phyloP scores from a whole-genome alignment of 2,797 vertebrate genomes.

The Pangasius krempfi region DNA sequence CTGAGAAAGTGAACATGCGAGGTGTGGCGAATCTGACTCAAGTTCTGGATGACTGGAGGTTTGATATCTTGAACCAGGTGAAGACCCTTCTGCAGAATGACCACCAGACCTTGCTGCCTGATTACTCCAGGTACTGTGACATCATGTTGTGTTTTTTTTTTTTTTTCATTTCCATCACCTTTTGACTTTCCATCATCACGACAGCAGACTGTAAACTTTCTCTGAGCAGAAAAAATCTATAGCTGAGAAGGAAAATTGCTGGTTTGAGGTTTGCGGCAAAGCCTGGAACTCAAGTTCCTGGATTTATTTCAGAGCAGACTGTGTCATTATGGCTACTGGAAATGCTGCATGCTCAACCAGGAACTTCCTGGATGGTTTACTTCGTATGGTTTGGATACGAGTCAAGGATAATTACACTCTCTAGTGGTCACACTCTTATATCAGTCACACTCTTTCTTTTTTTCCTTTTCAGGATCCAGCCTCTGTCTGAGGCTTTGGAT shows the following conservation, averaged over 20 bases:
- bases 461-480: constrained; percentile 71
- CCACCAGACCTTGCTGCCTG: constrained; percentile 77
- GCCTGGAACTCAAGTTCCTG: constrained; percentile 38
- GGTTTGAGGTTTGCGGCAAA: constrained; percentile 42
- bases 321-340: constrained; percentile 51
- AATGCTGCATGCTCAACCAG: constrained; percentile 56
- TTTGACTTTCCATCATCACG: not conserved
- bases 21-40: constrained; percentile 77
- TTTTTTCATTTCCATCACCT: not conserved
- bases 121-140: constrained; percentile 75
- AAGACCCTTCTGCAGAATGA: constrained; percentile 74
- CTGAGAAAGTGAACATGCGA: constrained; percentile 76
- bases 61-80: constrained; percentile 77
- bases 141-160: no score
- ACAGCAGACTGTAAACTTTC: constrained; percentile 18
- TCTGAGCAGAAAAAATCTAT: constrained; percentile 1
- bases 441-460: not conserved
- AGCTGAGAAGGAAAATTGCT: constrained; percentile 36
- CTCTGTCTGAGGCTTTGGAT: constrained; percentile 75
- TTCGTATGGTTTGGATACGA: constrained; percentile 54
- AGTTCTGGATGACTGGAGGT: constrained; percentile 81
- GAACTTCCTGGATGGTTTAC: constrained; percentile 57
- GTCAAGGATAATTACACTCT: constrained; percentile 12
- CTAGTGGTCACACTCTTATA: constrained; percentile 1
- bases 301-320: constrained; percentile 64